Evolutionary conservation across 2,888 invertebrate species (phyloP).

Genomic region (Drosophila trichaetosa): DNA sequence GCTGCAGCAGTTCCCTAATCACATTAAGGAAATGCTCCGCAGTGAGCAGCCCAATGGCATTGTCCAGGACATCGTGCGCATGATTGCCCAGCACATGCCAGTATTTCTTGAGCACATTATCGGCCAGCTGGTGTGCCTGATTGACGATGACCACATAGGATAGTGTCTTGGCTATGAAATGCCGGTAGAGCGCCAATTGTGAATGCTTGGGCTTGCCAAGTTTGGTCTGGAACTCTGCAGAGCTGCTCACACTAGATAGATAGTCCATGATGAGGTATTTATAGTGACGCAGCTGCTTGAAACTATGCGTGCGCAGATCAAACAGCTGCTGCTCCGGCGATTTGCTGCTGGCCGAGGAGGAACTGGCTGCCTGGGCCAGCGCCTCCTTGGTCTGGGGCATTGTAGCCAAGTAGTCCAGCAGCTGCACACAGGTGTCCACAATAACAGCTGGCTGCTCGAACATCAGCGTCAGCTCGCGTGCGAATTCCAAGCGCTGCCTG

Average conservation of each 20-base stretch:
- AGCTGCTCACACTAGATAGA: slow-evolving; percentile 89
- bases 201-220: slow-evolving; percentile 86
- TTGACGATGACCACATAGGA: slow-evolving; percentile 89
- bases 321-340: slow-evolving; percentile 85
- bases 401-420: slow-evolving; percentile 88
- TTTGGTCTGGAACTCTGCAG: slow-evolving; percentile 89
- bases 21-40: slow-evolving; percentile 92
- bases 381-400: slow-evolving; percentile 88
- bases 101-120: slow-evolving; percentile 87
- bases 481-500: slow-evolving; percentile 88
- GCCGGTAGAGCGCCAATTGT: slow-evolving; percentile 87
- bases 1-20: slow-evolving; percentile 89
- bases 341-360: neutral
- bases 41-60: slow-evolving; percentile 92
- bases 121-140: slow-evolving; percentile 86
- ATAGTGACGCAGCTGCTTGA: slow-evolving; percentile 92
- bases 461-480: slow-evolving; percentile 88
- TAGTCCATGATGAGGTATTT: slow-evolving; percentile 92
- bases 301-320: slow-evolving; percentile 88
- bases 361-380: slow-evolving; percentile 58
- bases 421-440: slow-evolving; percentile 88
- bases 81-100: slow-evolving; percentile 93
- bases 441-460: slow-evolving; percentile 88
- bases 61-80: slow-evolving; percentile 92
- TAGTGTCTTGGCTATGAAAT: slow-evolving; percentile 89